Evolutionary conservation across 2,113 vertebrate species (phyloP), one percentile per base, ranked within the genome.

Genomic region (Nestor notabilis): DNA sequence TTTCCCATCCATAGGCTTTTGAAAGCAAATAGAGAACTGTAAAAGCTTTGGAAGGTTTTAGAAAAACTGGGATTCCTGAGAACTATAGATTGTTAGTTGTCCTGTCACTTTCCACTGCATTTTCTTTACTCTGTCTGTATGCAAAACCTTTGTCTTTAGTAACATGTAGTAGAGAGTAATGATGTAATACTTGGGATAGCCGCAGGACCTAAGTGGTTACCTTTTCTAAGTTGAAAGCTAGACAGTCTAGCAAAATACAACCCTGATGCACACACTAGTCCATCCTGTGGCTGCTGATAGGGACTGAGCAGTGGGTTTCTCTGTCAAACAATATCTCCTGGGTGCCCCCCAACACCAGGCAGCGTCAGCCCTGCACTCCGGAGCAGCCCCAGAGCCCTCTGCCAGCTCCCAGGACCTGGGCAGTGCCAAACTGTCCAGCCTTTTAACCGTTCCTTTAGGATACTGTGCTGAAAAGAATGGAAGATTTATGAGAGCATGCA

Each of bases 331-430:
- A 11, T 35, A 46, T 47, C 58, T 83, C 19, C 44, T 19, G 37
- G 16, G 31, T 55, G 5, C 11, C 24, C n/a, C 10, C 3, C 2
- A 4, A 29, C n/a, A 74, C 17, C 0, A 1, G 6, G 10, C 35
- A 27, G 7, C 15, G 50, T 46, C 44, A 70, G 29, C 5, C 9
- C 17, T 65, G 44, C 18, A 37, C 6, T 17, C 23, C 33, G 11
- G 17, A 84, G 24, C 56, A 90, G 28, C 5, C 9, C 20, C 75
- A 83, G 15, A 31, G 56, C 25, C 17, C 41, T 80, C 65, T 66
- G 61, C 11, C 39, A 41, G 10, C 25, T 65, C 60, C 7, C 41
- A 52, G 55, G 5, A 5, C 43, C 14, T 60, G 43, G n/a, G n/a
- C 20, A 60, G 17, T 0, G 0, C 7, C 16, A 8, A 77, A 20